Conservation (phyloP, 1,140 invertebrate species). For the Euwallacea similis region DNA sequence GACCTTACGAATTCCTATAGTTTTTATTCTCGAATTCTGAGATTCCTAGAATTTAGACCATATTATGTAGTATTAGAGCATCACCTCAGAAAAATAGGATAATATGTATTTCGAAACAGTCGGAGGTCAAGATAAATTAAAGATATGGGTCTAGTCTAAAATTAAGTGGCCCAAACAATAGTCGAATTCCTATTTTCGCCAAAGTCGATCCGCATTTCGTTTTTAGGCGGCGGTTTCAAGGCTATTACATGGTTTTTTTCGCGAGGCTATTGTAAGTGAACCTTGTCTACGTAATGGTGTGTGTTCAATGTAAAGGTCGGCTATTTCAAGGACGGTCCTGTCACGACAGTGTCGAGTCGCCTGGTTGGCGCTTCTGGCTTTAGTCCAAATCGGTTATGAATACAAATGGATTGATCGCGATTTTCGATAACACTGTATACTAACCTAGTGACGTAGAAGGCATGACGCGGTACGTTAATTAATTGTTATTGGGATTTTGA, state of each 20-base stretch:
- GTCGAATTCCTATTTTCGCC: conserved; percentile 15
- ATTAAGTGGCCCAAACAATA: not conserved
- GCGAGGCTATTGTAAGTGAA: conserved; percentile 2
- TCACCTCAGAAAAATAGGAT: too few species aligned
- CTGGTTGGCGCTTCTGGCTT: conserved; percentile 24
- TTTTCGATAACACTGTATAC: conserved; percentile 1
- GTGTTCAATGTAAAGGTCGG: conserved; percentile 25
- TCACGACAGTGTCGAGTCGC: conserved; percentile 2
- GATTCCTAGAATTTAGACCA: too few species aligned
- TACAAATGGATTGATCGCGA: conserved; percentile 23
- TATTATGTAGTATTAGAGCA: too few species aligned
- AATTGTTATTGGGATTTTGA: too few species aligned
- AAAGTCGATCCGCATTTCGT: not conserved
- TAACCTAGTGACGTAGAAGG: conserved; percentile 11
- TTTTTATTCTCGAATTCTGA: too few species aligned
- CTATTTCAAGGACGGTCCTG: conserved; percentile 20
- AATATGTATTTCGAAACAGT: too few species aligned
- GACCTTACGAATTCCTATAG: too few species aligned
- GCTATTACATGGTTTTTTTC: conserved; percentile 8
- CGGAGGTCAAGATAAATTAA: too few species aligned
- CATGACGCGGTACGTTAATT: not conserved
- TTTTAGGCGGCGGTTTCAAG: conserved; percentile 5
- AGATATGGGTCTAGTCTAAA: too few species aligned
- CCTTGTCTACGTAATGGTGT: conserved; percentile 10
- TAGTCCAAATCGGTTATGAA: conserved; percentile 25